Evolutionary conservation across 2,888 invertebrate genomes (phyloP), one percentile per base, ranked within the genome.

Genomic region (Tanytarsus gracilentus): DNA sequence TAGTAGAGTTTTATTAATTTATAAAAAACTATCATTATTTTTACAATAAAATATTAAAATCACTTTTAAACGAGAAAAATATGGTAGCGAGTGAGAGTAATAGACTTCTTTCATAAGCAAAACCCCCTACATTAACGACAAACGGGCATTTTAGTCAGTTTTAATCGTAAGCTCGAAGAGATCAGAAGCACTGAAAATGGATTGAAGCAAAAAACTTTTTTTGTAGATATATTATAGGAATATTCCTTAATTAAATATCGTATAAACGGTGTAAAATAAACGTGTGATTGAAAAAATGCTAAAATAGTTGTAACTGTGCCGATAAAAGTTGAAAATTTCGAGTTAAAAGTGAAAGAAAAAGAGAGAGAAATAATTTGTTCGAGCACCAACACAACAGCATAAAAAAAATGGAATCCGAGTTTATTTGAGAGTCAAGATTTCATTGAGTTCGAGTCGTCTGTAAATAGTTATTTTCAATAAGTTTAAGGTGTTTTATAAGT

Each of bases 321-420:
- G 36, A 21, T 36, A 36, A 36, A 53, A 29, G 29, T 53, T 44
- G 44, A 23, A 44, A 44, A 44, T 11, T 44, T 44, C 8, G 44
- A 44, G 2, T 18, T n/a, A 29, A 27, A 16, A 21, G 21, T 30
- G 51, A 30, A 29, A 51, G 30, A 51, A 51, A 8, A 9, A 4
- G 8, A 30, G n/a, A 29, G 27, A 30, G 29, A 51, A 29, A 30
- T 39, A 5, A 8, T 9, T 30, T 9, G 30, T 30, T 30, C 30
- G 27, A 51, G 21, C 21, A 51, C 51, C 51, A 51, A 51, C 51
- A 51, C 51, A 51, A 51, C 27, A 27, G 39, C 53, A 58, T 58
- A 40, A 58, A 58, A 52, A 53, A 56, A 58, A 58, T 58, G 58
- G 58, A 58, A 48, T 48, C 58, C 58, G 44, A 44, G 23, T 44